Evolutionary conservation across 2,113 vertebrate species (phyloP).

Genomic region (Delphinus delphis): DNA sequence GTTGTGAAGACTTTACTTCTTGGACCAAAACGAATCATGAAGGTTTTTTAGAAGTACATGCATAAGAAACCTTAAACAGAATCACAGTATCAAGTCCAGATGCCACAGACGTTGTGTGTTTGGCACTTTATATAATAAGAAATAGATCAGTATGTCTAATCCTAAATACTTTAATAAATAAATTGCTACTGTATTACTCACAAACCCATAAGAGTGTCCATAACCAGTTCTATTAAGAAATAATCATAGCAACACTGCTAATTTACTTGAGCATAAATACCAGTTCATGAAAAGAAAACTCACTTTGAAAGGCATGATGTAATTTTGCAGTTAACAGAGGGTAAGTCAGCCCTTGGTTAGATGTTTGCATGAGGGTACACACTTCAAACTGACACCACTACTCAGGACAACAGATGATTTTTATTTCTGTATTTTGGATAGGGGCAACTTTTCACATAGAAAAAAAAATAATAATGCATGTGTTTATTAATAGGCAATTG

Average conservation of each 20-base stretch:
- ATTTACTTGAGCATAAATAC: slow-evolving; percentile 35
- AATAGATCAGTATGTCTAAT: neutral
- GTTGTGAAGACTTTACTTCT: neutral
- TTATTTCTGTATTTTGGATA: slow-evolving; percentile 49
- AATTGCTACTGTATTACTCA: neutral
- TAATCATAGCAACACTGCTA: slow-evolving; percentile 8
- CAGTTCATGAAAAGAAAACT: slow-evolving; percentile 20
- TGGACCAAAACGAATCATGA: neutral
- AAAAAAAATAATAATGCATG: neutral
- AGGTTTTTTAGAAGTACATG: neutral
- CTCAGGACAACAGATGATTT: neutral
- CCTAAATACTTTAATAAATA: slow-evolving; percentile 40
- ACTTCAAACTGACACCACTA: neutral
- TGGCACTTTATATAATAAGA: neutral
- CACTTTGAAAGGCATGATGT: neutral
- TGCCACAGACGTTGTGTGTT: neutral
- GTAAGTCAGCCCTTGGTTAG: neutral
- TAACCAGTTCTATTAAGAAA: neutral
- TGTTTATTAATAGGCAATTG: slow-evolving; percentile 51
- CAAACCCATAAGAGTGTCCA: neutral
- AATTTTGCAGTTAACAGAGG: neutral
- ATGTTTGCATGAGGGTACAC: neutral
- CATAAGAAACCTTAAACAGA: neutral
- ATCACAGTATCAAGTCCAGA: neutral
- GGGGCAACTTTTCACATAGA: neutral